phyloP scores from a whole-genome alignment of 2,888 invertebrate species.

The Actias luna region DNA sequence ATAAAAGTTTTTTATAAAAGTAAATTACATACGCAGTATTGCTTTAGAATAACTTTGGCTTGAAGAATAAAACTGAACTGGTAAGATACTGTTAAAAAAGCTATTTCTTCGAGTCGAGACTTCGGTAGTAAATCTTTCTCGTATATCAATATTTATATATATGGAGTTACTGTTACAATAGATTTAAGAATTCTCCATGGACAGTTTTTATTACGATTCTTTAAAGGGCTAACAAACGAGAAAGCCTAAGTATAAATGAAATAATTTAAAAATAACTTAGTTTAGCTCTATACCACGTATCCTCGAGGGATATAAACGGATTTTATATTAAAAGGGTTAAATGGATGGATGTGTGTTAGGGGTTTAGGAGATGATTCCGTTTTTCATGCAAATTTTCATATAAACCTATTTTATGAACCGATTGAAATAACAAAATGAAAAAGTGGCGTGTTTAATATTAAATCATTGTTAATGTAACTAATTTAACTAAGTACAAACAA shows the following conservation, averaged over 20 bases:
- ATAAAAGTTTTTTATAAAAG: too few species aligned
- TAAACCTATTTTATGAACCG: neutral
- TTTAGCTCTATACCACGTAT: neutral
- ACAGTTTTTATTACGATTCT: neutral
- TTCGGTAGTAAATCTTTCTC: too few species aligned
- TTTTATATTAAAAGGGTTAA: conserved; percentile 1
- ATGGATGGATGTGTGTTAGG: neutral
- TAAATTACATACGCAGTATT: neutral
- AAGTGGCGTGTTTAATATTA: neutral
- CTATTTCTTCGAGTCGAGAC: too few species aligned
- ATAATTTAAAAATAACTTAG: neutral
- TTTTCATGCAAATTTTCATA: neutral
- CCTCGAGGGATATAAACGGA: neutral
- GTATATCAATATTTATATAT: neutral
- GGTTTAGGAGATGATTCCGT: neutral
- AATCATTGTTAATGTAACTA: neutral
- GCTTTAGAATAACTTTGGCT: neutral
- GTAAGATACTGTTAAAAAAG: too few species aligned
- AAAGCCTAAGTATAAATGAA: neutral
- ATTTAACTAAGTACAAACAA: neutral
- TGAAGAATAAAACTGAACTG: too few species aligned
- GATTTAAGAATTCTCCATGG: neutral
- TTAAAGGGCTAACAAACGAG: neutral
- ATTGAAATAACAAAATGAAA: neutral
- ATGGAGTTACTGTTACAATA: neutral